Conservation (phyloP, 1,140 invertebrate species). For the Acromyrmex heyeri region DNA sequence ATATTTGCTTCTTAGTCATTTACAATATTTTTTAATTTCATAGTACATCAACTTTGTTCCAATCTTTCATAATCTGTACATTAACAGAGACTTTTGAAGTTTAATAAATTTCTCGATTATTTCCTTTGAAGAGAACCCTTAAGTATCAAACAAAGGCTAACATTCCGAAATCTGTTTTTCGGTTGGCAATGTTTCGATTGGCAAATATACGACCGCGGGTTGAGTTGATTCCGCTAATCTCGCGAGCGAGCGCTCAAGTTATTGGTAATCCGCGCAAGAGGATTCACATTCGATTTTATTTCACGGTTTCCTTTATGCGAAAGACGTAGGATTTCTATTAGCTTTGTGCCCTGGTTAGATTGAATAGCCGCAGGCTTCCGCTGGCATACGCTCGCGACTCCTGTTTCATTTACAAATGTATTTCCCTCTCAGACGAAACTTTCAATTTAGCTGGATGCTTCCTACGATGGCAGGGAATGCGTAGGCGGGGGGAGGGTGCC, state of each 20-base stretch:
- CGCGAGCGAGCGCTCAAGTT: conserved; percentile 69
- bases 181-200: conserved; percentile 28
- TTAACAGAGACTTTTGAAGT: too few relatives aligned
- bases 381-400: conserved; percentile 79
- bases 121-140: not conserved
- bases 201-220: conserved; percentile 32
- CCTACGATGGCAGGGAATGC: conserved; percentile 70
- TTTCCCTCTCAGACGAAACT: conserved; percentile 84
- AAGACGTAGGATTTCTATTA: conserved; percentile 80
- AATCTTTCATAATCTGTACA: not conserved
- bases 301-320: conserved; percentile 80
- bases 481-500: conserved; percentile 21
- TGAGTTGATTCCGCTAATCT: conserved; percentile 68
- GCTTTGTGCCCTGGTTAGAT: conserved; percentile 79
- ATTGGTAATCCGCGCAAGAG: conserved; percentile 78
- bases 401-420: conserved; percentile 86
- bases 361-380: conserved; percentile 77
- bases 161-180: conserved; percentile 36
- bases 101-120: conserved; percentile 18
- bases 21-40: not conserved
- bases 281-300: conserved; percentile 81
- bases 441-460: conserved; percentile 84
- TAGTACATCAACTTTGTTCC: not conserved
- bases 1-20: too few relatives aligned
- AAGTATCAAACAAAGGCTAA: conserved; percentile 16